These are phyloP conservation scores for Apis florea DNA, from an alignment of 1,140 invertebrate genomes.

Conservation along the genomic window DNA sequence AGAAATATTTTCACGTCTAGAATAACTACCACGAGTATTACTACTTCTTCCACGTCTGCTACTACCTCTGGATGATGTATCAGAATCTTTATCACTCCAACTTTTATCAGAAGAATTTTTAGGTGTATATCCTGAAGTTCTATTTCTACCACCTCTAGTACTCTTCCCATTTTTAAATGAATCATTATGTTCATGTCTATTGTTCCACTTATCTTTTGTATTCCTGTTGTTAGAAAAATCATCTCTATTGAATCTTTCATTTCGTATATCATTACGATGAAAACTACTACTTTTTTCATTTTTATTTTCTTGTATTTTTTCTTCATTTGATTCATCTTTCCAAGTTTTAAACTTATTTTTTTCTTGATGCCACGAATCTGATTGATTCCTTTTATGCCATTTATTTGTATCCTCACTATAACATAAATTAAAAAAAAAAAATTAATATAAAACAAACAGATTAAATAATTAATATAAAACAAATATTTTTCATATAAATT, in stretches of 20 bases:
- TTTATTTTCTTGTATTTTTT: constrained; percentile 62
- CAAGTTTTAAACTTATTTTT: constrained; percentile 52
- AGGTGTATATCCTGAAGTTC: constrained; percentile 31
- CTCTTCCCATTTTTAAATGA: constrained; percentile 55
- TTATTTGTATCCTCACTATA: constrained; percentile 53
- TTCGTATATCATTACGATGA: constrained; percentile 47
- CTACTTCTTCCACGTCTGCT: constrained; percentile 53
- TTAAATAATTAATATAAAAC: not conserved
- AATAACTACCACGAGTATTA: constrained; percentile 41
- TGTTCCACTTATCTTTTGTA: constrained; percentile 47
- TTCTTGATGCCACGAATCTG: constrained; percentile 48
- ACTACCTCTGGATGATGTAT: constrained; percentile 62
- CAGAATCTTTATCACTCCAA: constrained; percentile 71
- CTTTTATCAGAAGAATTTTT: constrained; percentile 55
- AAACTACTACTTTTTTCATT: constrained; percentile 59
- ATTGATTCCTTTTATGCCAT: constrained; percentile 44
- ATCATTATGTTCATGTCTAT: constrained; percentile 50
- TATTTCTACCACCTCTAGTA: constrained; percentile 47
- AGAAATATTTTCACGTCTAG: constrained; percentile 26
- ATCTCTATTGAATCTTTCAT: constrained; percentile 57
- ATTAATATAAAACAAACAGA: not conserved
- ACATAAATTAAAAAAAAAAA: constrained; percentile 2
- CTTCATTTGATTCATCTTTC: constrained; percentile 71
- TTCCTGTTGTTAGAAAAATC: constrained; percentile 57
- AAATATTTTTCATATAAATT: not conserved